phyloP scores from a whole-genome alignment of 2,888 invertebrate species.

The Nomada hirtipes region DNA sequence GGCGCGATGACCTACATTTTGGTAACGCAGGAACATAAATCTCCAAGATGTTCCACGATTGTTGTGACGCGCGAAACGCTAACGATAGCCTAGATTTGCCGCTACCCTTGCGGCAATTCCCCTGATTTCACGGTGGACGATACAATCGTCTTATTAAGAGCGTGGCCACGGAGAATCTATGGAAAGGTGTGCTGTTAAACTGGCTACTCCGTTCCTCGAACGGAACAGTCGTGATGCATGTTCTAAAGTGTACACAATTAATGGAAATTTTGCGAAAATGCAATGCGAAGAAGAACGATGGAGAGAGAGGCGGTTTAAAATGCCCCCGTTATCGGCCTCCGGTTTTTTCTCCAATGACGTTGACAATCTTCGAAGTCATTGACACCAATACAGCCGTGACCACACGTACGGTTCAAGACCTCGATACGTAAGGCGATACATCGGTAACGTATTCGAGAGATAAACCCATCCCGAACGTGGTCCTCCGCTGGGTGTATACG shows the following conservation, averaged over 20 bases:
- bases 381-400: constrained; percentile 69
- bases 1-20: constrained; percentile 57
- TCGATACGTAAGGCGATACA: constrained; percentile 65
- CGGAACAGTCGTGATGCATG: too few relatives aligned
- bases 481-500: constrained; percentile 7
- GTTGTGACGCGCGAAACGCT: constrained; percentile 60
- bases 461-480: constrained; percentile 53
- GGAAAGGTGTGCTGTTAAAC: too few relatives aligned
- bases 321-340: constrained; percentile 49
- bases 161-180: too few relatives aligned
- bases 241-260: not conserved
- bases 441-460: constrained; percentile 62
- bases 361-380: constrained; percentile 70
- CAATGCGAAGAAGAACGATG: not conserved
- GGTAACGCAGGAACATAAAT: constrained; percentile 50
- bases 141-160: too few relatives aligned
- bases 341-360: constrained; percentile 56
- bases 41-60: constrained; percentile 55
- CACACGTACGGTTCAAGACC: constrained; percentile 69
- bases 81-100: constrained; percentile 60
- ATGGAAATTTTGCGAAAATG: not conserved
- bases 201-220: too few relatives aligned
- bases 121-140: too few relatives aligned
- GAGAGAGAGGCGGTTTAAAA: constrained; percentile 46
- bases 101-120: constrained; percentile 42